Evolutionary conservation across 2,797 vertebrate genomes (phyloP).

Genomic region (Aldrovandia affinis): DNA sequence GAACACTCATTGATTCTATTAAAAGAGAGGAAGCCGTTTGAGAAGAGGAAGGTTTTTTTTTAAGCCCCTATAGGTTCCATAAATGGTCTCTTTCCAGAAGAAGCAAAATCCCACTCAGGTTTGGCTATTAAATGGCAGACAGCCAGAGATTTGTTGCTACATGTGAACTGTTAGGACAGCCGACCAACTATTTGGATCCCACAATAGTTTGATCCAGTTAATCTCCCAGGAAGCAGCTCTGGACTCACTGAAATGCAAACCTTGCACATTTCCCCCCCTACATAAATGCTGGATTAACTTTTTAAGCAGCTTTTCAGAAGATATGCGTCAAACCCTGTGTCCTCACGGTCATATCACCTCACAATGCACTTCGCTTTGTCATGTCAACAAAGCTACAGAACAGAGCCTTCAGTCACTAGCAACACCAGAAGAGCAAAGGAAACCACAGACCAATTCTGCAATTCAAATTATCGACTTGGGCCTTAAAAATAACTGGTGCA

Average conservation of each 20-base stretch:
- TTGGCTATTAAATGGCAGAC: not conserved
- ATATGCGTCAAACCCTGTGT: not conserved
- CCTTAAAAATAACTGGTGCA: no score
- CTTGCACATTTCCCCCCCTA: conserved; percentile 38
- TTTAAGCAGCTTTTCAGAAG: conserved; percentile 27
- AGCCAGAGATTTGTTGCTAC: conserved; percentile 1
- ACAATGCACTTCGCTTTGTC: not conserved
- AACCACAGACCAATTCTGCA: not conserved
- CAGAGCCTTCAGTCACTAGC: not conserved
- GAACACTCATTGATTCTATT: no score
- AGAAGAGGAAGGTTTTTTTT: no score
- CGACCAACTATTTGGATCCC: conserved; percentile 21
- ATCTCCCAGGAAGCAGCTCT: conserved; percentile 52
- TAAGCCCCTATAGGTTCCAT: not conserved
- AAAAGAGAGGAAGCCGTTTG: no score
- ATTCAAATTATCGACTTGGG: no score
- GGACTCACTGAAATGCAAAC: conserved; percentile 39
- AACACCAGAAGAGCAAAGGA: not conserved
- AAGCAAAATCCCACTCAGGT: not conserved
- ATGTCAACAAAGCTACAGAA: conserved; percentile 5
- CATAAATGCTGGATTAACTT: conserved; percentile 23
- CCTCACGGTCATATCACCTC: not conserved
- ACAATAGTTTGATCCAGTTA: conserved; percentile 48
- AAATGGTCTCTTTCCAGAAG: not conserved
- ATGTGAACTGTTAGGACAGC: conserved; percentile 24